phyloP scores from a whole-genome alignment of 2,797 vertebrate genomes.

The Sibirionetta formosa region DNA sequence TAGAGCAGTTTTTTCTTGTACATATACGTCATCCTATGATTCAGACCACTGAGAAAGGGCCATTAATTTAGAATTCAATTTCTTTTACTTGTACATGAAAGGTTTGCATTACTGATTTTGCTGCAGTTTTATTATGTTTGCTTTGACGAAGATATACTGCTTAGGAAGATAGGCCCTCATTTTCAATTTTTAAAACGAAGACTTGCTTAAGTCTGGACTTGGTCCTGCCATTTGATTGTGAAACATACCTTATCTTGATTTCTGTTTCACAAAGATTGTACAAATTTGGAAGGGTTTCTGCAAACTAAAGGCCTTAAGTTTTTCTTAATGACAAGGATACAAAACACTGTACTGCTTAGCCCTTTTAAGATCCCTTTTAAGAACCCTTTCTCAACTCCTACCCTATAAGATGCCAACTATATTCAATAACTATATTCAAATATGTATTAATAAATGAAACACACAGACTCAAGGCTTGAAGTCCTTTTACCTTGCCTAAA shows the following conservation, averaged over 20 bases:
- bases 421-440: background rate
- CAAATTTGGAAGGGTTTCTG: background rate
- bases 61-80: conserved; percentile 44
- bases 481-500: background rate
- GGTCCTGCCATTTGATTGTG: background rate
- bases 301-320: background rate
- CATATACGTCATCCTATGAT: background rate
- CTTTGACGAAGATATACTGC: background rate
- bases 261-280: background rate
- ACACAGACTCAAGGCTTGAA: background rate
- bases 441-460: background rate
- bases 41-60: conserved; percentile 29
- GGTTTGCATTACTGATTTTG: background rate
- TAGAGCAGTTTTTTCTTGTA: background rate
- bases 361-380: background rate
- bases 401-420: background rate
- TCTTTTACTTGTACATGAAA: conserved; percentile 41
- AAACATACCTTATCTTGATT: background rate
- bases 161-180: background rate
- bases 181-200: background rate
- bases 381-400: background rate
- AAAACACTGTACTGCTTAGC: background rate
- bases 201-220: background rate
- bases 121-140: conserved; percentile 30
- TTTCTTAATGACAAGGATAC: background rate